phyloP scores from a whole-genome alignment of 2,797 vertebrate genomes.

The Leptoclinus maculatus region DNA sequence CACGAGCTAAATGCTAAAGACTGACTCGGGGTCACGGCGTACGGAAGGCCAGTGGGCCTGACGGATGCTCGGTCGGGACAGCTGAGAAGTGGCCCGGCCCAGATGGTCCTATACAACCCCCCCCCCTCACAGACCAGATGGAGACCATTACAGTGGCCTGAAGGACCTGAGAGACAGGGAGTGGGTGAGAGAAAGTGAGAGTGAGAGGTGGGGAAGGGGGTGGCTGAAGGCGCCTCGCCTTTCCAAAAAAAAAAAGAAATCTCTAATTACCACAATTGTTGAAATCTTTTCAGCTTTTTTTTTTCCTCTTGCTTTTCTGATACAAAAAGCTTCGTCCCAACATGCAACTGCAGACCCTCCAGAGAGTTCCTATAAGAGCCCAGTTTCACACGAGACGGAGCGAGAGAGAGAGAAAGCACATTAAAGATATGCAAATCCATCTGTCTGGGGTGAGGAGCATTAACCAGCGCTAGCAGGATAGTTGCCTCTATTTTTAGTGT shows the following conservation, averaged over 20 bases:
- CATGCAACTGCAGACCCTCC: slow-evolving; percentile 65
- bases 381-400: slow-evolving; percentile 65
- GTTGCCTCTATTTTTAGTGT: slow-evolving; percentile 81
- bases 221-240: slow-evolving; percentile 54
- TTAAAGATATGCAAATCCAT: slow-evolving; percentile 85
- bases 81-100: slow-evolving; percentile 65
- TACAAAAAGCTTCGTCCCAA: slow-evolving; percentile 68
- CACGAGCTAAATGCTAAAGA: slow-evolving; percentile 11
- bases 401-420: slow-evolving; percentile 59
- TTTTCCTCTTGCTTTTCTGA: slow-evolving; percentile 45
- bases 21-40: slow-evolving; percentile 10
- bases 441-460: slow-evolving; percentile 81
- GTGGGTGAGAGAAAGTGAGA: slow-evolving; percentile 51
- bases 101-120: slow-evolving; percentile 82
- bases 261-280: slow-evolving; percentile 83
- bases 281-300: slow-evolving; percentile 77
- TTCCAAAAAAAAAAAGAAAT: slow-evolving; percentile 67
- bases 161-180: slow-evolving; percentile 68
- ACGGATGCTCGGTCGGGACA: slow-evolving; percentile 36
- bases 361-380: slow-evolving; percentile 73
- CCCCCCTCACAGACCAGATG: slow-evolving; percentile 73
- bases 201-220: slow-evolving; percentile 57
- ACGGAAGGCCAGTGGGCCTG: background rate
- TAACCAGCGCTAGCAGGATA: slow-evolving; percentile 79
- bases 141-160: slow-evolving; percentile 76